Evolutionary conservation across 2,888 invertebrate genomes (phyloP), one percentile per base, ranked within the genome.

Genomic region (Chrysina gloriosa): DNA sequence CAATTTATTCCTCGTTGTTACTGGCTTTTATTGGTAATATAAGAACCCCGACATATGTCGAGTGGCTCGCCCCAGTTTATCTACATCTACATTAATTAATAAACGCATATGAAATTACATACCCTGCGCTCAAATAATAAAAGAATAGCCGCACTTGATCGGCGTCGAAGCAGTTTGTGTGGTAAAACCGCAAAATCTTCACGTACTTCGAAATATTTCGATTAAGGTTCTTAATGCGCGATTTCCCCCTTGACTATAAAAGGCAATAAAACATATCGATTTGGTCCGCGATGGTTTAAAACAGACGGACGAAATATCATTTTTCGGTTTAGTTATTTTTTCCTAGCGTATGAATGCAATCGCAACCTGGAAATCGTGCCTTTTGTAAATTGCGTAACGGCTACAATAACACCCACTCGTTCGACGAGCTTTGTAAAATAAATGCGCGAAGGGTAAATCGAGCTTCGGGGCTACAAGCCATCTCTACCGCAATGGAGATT

Each of bases 81-180:
- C 50, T 27, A 27, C 27, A 50, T 36, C 6, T 39, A 42, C 39
- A 58, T 39, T 42, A 58, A 58, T 58, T 58, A 58, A 58, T 58
- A 58, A 58, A 39, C 25, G 39, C 58, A 39, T 58, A 58, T 58
- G 58, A 58, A 58, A 58, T 58, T 58, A 58, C 58, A 58, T 58
- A 58, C 58, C 27, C 14, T 5, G 14, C 23, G 14, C 23, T 58
- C 25, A 39, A 58, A 39, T 39, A 54, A 39, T 39, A 19, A 42
- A 25, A 58, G 39, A 58, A 42, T 39, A 42, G 4, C 58, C n/a
- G 25, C 7, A 31, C 14, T 39, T 25, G 42, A 42, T n/a, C 19
- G 6, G 16, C 16, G 25, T 29, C 16, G 34, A 39, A 58, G 27
- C 14, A 5, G 25, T 16, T 39, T 58, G 6, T 9, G 14, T 14